A percentile compares a stretch with the other conserved stretches of the same genome.
Evolutionary conservation across 2,113 vertebrate species (phyloP).

Genomic region (Barnardius zonarius): DNA sequence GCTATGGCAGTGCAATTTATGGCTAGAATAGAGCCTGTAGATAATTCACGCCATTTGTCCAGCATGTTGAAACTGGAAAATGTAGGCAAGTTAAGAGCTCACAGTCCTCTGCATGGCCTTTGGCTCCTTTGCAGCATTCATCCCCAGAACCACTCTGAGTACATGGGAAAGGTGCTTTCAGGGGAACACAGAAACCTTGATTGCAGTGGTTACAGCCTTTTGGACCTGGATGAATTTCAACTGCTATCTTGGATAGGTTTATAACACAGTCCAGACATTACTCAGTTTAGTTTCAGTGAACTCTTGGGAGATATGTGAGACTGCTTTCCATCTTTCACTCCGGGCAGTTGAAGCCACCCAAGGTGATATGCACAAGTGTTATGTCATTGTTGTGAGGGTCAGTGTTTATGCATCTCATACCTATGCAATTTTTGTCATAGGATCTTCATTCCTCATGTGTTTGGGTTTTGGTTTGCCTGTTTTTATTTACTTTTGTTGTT

Average conservation of each 20-base stretch:
- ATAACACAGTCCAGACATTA: constrained; percentile 15
- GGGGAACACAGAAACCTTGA: not conserved
- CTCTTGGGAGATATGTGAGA: not conserved
- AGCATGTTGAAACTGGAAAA: not conserved
- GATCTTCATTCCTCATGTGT: not conserved
- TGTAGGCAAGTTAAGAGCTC: not conserved
- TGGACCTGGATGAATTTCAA: not conserved
- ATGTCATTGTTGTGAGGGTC: not conserved
- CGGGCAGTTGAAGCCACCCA: not conserved
- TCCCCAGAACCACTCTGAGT: not conserved
- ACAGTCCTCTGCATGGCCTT: not conserved
- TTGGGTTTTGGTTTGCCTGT: not conserved
- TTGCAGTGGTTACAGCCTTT: not conserved
- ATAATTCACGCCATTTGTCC: not conserved
- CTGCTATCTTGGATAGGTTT: constrained; percentile 4
- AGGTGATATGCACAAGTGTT: not conserved
- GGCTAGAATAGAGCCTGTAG: not conserved
- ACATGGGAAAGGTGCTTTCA: not conserved
- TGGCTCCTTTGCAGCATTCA: not conserved
- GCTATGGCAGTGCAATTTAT: not conserved
- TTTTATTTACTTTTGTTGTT: not conserved
- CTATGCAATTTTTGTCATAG: not conserved
- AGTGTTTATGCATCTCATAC: not conserved
- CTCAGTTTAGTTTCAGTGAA: not conserved
- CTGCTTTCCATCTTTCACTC: constrained; percentile 4